Base-by-base conservation (phyloP, 2,113 vertebrate genomes). In the Connochaetes taurinus region DNA sequence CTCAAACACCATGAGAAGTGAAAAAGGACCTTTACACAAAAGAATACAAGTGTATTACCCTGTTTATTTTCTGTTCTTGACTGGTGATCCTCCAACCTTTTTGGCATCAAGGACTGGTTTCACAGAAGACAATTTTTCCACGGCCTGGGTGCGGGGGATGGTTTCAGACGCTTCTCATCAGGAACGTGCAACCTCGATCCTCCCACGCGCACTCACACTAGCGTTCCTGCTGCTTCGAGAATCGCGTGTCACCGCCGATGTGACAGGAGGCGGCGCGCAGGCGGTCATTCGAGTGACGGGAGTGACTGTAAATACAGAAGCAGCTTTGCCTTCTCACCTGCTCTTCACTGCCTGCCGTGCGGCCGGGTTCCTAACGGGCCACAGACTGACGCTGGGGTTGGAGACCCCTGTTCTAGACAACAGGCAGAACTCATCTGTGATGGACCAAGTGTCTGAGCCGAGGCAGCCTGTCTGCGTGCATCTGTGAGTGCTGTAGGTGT, bases 201-300 rank as follows among this genome's bases (percentile, higher is more conserved):
- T 43, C 11, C 36, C 71, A 43, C 0, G 11, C 1, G 1, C 2
- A 5, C 43, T 76, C 71, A 43, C 71, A 4, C 21, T 25, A 27
- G 23, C 36, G 11, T 76, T 76, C 3, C 21, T 14, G 71, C 21
- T 76, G 21, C 36, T 25, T 43, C 3, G 11, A 43, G 71, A 43
- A 25, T 27, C 2, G 11, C 6, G 6, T 25, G 71, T 25, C 6
- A 27, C 36, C 0, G 6, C 71, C 0, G 6, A 27, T 43, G 23
- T 7, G 36, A 7, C 11, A 7, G 71, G 71, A 43, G 71, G 71
- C 2, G 1, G 71, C 0, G 6, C 3, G 5, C 1, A 74, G 71
- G 71, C 3, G 0, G 71, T 43, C 36, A 43, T 76, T 25, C 3
- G 6, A 14, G n/a, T 76, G 40, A 43, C 0, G 6, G 23, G 71